Evolutionary conservation across 1,140 invertebrate genomes (phyloP).

Genomic region (Pseudomyrmex concolor): DNA sequence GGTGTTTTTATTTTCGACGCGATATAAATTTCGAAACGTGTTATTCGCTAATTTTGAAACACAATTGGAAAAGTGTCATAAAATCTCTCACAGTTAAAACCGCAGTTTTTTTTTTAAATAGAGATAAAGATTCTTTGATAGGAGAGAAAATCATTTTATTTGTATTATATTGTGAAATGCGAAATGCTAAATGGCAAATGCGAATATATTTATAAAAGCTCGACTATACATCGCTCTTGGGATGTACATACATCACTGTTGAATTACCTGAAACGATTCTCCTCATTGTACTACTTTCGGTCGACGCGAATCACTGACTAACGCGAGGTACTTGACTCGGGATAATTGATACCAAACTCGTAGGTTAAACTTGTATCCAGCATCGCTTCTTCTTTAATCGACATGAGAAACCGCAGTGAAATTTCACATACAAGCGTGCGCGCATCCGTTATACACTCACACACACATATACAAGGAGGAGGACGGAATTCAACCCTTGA

Average conservation of each 20-base stretch:
- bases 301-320: slow-evolving; percentile 42
- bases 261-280: background rate
- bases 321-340: slow-evolving; percentile 42
- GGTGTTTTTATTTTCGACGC: background rate
- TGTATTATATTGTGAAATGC: too few relatives aligned
- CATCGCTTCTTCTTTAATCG: slow-evolving; percentile 70
- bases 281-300: background rate
- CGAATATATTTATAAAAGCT: background rate
- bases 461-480: background rate
- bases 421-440: slow-evolving; percentile 54
- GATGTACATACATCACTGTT: background rate
- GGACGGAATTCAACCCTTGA: slow-evolving; percentile 15
- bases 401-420: slow-evolving; percentile 34
- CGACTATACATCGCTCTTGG: background rate
- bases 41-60: background rate
- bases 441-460: background rate
- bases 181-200: too few relatives aligned
- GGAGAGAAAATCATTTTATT: background rate
- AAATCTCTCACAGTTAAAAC: background rate
- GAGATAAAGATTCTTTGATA: background rate
- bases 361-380: slow-evolving; percentile 66
- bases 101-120: background rate
- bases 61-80: background rate
- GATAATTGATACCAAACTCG: slow-evolving; percentile 65
- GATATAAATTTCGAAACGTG: background rate